Evolutionary conservation across 2,888 invertebrate genomes (phyloP), one percentile per base, ranked within the genome.

Genomic region (Epinotia demarniana): DNA sequence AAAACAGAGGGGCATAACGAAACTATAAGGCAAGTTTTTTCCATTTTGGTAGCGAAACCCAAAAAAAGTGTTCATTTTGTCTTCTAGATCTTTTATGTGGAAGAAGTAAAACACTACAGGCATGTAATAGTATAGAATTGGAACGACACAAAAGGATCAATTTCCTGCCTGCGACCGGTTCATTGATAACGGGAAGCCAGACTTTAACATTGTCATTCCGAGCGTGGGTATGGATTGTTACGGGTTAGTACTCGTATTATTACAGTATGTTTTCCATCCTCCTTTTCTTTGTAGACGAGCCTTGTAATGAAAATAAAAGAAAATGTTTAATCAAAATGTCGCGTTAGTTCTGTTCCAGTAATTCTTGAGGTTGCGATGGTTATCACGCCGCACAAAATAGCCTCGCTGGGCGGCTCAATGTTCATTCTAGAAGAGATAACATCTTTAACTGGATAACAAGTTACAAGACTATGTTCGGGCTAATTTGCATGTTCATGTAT

Each of bases 311-410:
- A 70, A 58, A 74, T 74, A 73, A 69, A 74, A 69, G 62, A 57
- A 69, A 70, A 69, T 58, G 63, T 74, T 74, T 74, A 74, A 74
- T 74, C 74, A 74, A 63, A 69, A 46, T 49, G 49, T 69, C 69
- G 63, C 19, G 57, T 39, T 69, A 69, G 57, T 69, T 69, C 58
- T 74, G 74, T 57, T 12, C 74, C 62, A 69, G 74, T 69, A 64
- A 74, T 69, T 70, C 63, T 61, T 57, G 63, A 46, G 69, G 63
- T 69, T 63, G 46, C 33, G 69, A 74, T 64, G 33, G 39, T n/a
- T 74, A 68, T 74, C 69, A n/a, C 53, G n/a, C 61, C 46, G 1
- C 39, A 39, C 9, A 62, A 62, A 69, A 74, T 58, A 49, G 69
- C 43, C 46, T 23, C 18, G 16, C 16, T 33, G 46, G 64, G 46